phyloP scores from a whole-genome alignment of 92 coral and sea anemone genomes.

The Hydrozoanthus gracilis region DNA sequence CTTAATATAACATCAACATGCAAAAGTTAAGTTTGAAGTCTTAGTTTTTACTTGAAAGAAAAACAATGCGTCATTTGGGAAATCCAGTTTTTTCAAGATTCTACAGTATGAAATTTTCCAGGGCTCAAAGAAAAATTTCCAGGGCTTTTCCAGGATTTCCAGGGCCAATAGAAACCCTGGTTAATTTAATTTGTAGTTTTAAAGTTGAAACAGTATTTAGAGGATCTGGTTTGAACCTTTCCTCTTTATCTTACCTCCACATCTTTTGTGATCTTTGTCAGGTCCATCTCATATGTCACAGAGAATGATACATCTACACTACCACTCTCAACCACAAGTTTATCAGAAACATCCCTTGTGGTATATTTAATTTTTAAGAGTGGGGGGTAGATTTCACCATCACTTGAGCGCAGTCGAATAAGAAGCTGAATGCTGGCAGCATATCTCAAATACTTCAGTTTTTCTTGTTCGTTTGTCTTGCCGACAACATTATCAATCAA shows the following conservation, averaged over 20 bases:
- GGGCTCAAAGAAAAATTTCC: too few relatives aligned
- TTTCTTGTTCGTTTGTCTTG: slow-evolving; percentile 40
- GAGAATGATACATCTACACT: slow-evolving; percentile 73
- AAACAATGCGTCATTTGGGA: too few relatives aligned
- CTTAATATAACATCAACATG: too few relatives aligned
- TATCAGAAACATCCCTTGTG: slow-evolving; percentile 74
- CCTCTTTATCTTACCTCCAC: slow-evolving; percentile 62
- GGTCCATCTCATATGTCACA: slow-evolving; percentile 85
- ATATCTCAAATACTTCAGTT: slow-evolving; percentile 73
- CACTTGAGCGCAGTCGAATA: slow-evolving; percentile 79
- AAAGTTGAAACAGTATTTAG: not conserved
- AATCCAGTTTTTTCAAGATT: too few relatives aligned
- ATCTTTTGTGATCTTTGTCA: slow-evolving; percentile 65
- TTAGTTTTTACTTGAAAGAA: too few relatives aligned
- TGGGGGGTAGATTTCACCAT: slow-evolving; percentile 95
- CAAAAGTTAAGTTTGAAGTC: too few relatives aligned
- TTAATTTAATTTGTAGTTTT: too few relatives aligned
- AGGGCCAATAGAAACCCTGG: too few relatives aligned
- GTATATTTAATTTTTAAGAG: slow-evolving; percentile 72
- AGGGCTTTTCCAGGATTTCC: too few relatives aligned
- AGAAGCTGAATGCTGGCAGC: slow-evolving; percentile 71
- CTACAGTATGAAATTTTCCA: too few relatives aligned
- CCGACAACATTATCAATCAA: slow-evolving; percentile 84
- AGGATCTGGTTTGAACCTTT: too few relatives aligned
- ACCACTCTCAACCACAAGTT: slow-evolving; percentile 59